A percentile compares a stretch with the other conserved stretches of the same genome.
phyloP scores from a whole-genome alignment of 2,797 vertebrate species.

The Poeciliopsis infans region DNA sequence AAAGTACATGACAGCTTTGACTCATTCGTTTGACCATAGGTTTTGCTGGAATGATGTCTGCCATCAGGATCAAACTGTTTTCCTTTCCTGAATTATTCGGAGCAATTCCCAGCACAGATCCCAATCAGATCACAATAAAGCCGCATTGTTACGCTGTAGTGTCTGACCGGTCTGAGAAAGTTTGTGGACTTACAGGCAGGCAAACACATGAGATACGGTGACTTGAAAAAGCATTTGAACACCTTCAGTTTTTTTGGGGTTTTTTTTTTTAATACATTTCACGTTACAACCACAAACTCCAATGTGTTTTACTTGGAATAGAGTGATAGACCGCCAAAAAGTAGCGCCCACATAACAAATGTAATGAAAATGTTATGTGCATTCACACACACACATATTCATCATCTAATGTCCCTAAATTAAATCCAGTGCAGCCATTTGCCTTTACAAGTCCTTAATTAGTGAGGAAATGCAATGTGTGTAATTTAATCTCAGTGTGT shows the following conservation, averaged over 20 bases:
- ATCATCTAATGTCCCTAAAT: not conserved
- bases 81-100: conserved; percentile 41
- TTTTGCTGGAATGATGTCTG: conserved; percentile 11
- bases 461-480: not conserved
- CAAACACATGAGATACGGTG: conserved; percentile 44
- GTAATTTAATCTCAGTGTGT: not conserved
- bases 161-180: conserved; percentile 56
- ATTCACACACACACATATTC: not conserved
- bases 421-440: not conserved
- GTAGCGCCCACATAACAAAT: not conserved
- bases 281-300: not conserved
- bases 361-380: not conserved
- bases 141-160: conserved; percentile 49
- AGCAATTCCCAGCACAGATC: conserved; percentile 51
- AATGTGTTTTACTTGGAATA: not conserved
- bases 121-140: conserved; percentile 67
- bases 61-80: conserved; percentile 22
- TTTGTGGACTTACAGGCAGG: conserved; percentile 54
- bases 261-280: not conserved
- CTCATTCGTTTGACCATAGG: conserved; percentile 41
- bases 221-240: not conserved
- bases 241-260: not conserved
- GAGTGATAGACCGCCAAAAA: not conserved
- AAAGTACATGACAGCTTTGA: conserved; percentile 44
- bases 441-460: not conserved